These are phyloP conservation scores for Lates calcarifer DNA, from an alignment of 2,113 vertebrate genomes.

Conservation along the genomic window DNA sequence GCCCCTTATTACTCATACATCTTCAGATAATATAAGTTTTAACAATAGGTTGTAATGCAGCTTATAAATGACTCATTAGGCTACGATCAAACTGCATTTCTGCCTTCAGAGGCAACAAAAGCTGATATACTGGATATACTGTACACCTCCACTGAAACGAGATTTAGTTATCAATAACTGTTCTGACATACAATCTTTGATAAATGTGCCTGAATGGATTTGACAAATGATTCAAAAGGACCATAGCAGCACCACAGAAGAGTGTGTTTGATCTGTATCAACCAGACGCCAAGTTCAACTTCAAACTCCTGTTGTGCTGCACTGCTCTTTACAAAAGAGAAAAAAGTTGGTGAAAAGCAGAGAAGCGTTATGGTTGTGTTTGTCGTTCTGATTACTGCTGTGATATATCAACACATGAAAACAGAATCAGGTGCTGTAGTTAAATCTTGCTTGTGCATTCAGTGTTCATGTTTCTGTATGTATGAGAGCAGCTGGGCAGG, in stretches of 20 bases:
- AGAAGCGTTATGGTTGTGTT: not conserved
- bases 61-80: not conserved
- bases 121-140: too few relatives aligned
- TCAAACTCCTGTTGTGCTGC: not conserved
- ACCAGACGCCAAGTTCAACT: not conserved
- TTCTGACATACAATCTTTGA: too few relatives aligned
- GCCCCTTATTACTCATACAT: too few relatives aligned
- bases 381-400: not conserved
- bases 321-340: not conserved
- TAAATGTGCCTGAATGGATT: not conserved
- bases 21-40: too few relatives aligned
- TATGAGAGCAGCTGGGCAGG: constrained; percentile 12
- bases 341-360: constrained; percentile 3
- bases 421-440: not conserved
- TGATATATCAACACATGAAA: not conserved
- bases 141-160: not conserved
- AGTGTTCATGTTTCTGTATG: constrained; percentile 1
- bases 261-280: not conserved
- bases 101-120: too few relatives aligned
- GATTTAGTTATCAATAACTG: not conserved
- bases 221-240: not conserved
- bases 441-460: not conserved
- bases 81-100: not conserved
- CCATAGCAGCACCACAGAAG: not conserved
- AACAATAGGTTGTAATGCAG: not conserved